Conservation (phyloP, 2,797 vertebrate species). For the Scolopax rusticola region DNA sequence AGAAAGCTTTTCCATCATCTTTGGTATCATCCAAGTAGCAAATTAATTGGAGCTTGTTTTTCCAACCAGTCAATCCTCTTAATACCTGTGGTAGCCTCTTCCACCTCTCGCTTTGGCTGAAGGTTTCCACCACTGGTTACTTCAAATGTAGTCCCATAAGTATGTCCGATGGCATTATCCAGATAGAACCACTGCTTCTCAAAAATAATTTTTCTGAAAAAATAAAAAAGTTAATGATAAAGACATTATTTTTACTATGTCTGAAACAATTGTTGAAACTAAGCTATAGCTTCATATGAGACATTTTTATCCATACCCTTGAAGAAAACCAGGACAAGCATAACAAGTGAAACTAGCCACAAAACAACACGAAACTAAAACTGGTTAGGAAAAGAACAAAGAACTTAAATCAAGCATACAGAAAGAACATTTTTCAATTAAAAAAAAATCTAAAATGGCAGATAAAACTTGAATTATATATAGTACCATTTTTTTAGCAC, state of each 20-base stretch:
- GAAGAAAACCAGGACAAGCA: not conserved
- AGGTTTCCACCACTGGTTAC: conserved; percentile 86
- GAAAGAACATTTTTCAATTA: not conserved
- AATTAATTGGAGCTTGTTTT: not conserved
- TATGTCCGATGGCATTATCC: conserved; percentile 89
- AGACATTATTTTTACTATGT: not conserved
- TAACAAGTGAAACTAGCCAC: not conserved
- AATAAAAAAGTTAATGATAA: not conserved
- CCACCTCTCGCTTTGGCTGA: conserved; percentile 80
- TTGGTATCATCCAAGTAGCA: not conserved
- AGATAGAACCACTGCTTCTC: conserved; percentile 98
- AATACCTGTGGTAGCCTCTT: conserved; percentile 82
- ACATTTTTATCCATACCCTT: not conserved
- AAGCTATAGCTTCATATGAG: not conserved
- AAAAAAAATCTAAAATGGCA: not conserved
- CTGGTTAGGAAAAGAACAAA: not conserved
- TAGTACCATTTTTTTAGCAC: not conserved
- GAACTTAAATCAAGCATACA: fast-evolving
- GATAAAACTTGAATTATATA: not conserved
- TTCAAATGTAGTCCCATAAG: conserved; percentile 91
- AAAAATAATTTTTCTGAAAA: conserved; percentile 91
- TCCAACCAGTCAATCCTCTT: not conserved
- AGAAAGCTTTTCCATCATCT: not conserved
- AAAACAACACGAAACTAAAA: not conserved
- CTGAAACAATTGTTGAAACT: not conserved